A percentile compares a stretch with the other conserved stretches of the same genome.
These are phyloP conservation scores for Tauraco hartlaubi DNA, from an alignment of 2,797 vertebrate species.

Conservation along the genomic window DNA sequence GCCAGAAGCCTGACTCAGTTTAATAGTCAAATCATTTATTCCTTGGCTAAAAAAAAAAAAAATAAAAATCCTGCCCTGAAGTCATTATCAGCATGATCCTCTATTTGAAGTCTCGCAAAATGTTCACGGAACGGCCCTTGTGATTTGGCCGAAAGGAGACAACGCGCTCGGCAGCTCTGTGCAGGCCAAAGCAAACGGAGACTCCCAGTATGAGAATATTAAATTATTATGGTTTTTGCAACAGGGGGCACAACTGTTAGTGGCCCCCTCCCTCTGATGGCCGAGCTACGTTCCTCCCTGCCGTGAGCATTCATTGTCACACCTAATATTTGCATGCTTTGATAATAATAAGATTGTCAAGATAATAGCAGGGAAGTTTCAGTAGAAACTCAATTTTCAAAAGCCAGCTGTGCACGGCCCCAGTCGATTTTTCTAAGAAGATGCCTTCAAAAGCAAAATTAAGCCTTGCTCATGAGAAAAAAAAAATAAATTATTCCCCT, in stretches of 20 bases:
- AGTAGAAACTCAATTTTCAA: conserved; percentile 69
- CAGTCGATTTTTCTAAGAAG: conserved; percentile 56
- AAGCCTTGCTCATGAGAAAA: conserved; percentile 21
- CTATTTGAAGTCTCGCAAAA: conserved; percentile 77
- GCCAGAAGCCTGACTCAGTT: conserved; percentile 14
- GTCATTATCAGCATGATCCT: conserved; percentile 75
- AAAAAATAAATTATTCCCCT: neutral
- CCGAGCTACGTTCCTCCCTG: conserved; percentile 53
- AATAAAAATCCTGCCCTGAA: conserved; percentile 71
- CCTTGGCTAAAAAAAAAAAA: conserved; percentile 60
- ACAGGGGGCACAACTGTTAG: conserved; percentile 57
- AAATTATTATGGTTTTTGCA: conserved; percentile 76
- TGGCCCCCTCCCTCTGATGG: conserved; percentile 55
- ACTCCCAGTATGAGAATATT: conserved; percentile 71
- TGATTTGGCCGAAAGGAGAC: conserved; percentile 71
- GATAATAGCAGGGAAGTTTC: conserved; percentile 77
- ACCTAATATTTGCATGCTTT: conserved; percentile 76
- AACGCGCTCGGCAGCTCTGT: neutral
- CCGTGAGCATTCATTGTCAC: conserved; percentile 60
- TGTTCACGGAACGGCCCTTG: conserved; percentile 49
- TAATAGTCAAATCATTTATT: conserved; percentile 72
- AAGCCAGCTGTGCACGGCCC: conserved; percentile 69
- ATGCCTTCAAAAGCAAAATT: conserved; percentile 64
- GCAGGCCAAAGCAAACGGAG: conserved; percentile 40
- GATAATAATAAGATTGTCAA: conserved; percentile 78